phyloP scores from a whole-genome alignment of 1,140 invertebrate genomes.

The Lepidostoma basale region DNA sequence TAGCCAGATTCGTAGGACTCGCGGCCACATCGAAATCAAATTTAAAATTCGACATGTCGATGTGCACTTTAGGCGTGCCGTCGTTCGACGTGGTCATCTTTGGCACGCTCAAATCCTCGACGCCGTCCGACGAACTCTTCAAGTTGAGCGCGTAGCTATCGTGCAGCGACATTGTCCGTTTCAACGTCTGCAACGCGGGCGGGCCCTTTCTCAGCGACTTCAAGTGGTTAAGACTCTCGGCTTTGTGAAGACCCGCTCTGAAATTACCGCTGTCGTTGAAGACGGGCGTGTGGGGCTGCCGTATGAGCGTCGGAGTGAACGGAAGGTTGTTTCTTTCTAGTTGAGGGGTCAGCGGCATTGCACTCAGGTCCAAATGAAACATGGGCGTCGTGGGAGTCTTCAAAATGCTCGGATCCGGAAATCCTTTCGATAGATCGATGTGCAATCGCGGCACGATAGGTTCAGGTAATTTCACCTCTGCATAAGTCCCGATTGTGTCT shows the following conservation, averaged over 20 bases:
- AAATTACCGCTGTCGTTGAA: constrained; percentile 1
- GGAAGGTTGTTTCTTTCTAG: constrained; percentile 21
- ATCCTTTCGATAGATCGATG: constrained; percentile 25
- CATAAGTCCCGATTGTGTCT: background rate
- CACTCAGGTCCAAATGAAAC: constrained; percentile 34
- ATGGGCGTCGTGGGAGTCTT: constrained; percentile 1
- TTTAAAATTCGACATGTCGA: background rate
- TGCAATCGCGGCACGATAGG: constrained; percentile 12
- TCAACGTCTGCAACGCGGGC: constrained; percentile 32
- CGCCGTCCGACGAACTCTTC: background rate
- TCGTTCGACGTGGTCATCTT: background rate
- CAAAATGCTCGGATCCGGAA: background rate
- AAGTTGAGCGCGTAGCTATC: background rate
- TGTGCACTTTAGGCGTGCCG: too few species aligned
- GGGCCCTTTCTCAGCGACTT: constrained; percentile 11
- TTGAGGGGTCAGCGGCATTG: constrained; percentile 8
- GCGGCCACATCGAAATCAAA: background rate
- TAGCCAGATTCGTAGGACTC: background rate
- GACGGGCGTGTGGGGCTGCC: constrained; percentile 21
- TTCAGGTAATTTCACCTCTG: background rate
- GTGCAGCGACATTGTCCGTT: constrained; percentile 12
- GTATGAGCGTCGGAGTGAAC: constrained; percentile 32
- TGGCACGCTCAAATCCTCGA: background rate
- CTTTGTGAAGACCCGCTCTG: background rate
- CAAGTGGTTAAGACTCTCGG: constrained; percentile 12